A percentile compares a stretch with the other conserved stretches of the same genome.
phyloP scores from a whole-genome alignment of 2,888 invertebrate genomes.

The Phymatocera aterrima region DNA sequence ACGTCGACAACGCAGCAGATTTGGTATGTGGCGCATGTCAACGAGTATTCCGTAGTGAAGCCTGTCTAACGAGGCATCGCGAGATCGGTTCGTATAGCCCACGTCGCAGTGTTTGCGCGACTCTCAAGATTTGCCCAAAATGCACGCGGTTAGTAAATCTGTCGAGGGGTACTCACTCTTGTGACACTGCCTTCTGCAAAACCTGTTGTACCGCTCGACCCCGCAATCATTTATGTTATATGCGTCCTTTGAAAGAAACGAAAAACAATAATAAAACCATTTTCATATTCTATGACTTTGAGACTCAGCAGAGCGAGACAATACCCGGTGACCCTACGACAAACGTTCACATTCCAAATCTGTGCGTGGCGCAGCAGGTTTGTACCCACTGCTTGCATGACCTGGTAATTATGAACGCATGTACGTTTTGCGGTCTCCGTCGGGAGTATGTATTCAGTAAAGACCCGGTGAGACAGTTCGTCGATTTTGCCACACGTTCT shows the following conservation, averaged over 20 bases:
- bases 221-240: not conserved
- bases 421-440: not conserved
- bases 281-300: not conserved
- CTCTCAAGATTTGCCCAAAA: not conserved
- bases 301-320: not conserved
- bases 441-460: not conserved
- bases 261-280: not conserved
- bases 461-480: not conserved
- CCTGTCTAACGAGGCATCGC: not conserved
- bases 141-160: not conserved
- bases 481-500: not conserved
- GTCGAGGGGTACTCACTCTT: not conserved
- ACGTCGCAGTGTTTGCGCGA: not conserved
- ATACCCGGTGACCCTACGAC: not conserved
- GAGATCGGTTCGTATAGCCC: not conserved
- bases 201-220: not conserved
- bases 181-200: not conserved
- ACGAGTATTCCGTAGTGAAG: not conserved
- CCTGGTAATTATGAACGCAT: not conserved
- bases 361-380: constrained; percentile 44
- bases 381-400: constrained; percentile 38
- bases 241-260: not conserved
- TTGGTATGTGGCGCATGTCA: not conserved
- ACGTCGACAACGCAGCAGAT: too few species aligned
- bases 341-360: not conserved